A percentile compares a stretch with the other conserved stretches of the same genome.
These are phyloP conservation scores for Laspeyria flexula DNA, from an alignment of 2,888 invertebrate species.

Conservation along the genomic window DNA sequence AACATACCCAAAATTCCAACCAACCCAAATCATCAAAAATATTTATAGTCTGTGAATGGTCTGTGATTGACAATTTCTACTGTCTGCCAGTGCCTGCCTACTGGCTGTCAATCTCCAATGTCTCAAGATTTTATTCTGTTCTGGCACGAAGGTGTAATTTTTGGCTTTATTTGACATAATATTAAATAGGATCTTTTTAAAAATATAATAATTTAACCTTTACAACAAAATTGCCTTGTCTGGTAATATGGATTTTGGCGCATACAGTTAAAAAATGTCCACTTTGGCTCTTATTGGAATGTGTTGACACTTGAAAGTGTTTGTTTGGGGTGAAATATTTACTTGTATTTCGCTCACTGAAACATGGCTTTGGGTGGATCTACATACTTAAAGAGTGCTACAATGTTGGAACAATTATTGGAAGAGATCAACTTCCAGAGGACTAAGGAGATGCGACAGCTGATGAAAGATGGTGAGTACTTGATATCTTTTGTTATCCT, in stretches of 20 bases:
- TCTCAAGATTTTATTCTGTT: too few relatives aligned
- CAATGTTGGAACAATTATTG: slow-evolving; percentile 93
- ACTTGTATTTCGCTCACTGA: slow-evolving; percentile 24
- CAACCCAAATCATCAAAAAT: too few relatives aligned
- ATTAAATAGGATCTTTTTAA: not conserved
- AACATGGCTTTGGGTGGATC: slow-evolving; percentile 77
- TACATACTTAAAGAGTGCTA: slow-evolving; percentile 80
- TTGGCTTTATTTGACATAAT: not conserved
- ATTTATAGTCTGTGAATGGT: too few relatives aligned
- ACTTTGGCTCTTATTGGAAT: slow-evolving; percentile 30
- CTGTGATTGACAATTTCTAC: too few relatives aligned
- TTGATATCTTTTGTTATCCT: not conserved
- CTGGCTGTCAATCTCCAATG: too few relatives aligned
- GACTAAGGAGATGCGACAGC: slow-evolving; percentile 95
- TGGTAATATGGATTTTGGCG: slow-evolving; percentile 41
- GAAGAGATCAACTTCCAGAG: slow-evolving; percentile 97
- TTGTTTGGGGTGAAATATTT: slow-evolving; percentile 46
- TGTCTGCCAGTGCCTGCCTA: too few relatives aligned
- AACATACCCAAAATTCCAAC: too few relatives aligned
- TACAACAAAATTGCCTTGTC: not conserved
- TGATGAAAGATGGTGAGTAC: slow-evolving; percentile 93
- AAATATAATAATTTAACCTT: not conserved
- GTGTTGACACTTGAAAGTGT: slow-evolving; percentile 49
- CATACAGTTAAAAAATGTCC: slow-evolving; percentile 14
- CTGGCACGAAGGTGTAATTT: not conserved